These are phyloP conservation scores for Ophion ventricosus DNA, from an alignment of 2,888 invertebrate species.

Conservation along the genomic window DNA sequence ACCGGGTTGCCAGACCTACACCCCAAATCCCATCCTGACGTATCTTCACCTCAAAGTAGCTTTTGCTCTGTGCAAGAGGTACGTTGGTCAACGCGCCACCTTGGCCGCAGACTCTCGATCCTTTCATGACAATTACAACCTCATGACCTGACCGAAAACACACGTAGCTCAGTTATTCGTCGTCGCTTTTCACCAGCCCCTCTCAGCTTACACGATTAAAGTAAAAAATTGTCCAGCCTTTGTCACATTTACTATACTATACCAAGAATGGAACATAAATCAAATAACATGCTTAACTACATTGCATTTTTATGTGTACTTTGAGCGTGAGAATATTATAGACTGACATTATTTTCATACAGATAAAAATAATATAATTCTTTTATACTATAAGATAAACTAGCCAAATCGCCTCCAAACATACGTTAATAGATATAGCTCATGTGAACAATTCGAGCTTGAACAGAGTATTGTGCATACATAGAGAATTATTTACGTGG, in stretches of 20 bases:
- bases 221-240: background rate
- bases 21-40: conserved; percentile 99
- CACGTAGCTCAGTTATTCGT: background rate
- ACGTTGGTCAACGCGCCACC: conserved; percentile 97
- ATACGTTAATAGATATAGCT: too few relatives aligned
- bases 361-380: too few relatives aligned
- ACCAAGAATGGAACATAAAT: too few relatives aligned
- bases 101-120: conserved; percentile 96
- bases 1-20: conserved; percentile 95
- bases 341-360: background rate
- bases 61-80: conserved; percentile 97
- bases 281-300: too few relatives aligned
- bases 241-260: too few relatives aligned
- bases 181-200: background rate
- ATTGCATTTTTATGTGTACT: too few relatives aligned
- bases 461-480: background rate
- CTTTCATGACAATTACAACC: conserved; percentile 97
- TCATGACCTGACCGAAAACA: conserved; percentile 90
- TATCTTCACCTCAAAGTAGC: conserved; percentile 98
- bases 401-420: too few relatives aligned
- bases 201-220: background rate
- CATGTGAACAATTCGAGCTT: background rate
- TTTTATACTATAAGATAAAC: background rate
- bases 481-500: background rate
- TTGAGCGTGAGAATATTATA: background rate